Percentiles rank a stretch among this genome's conserved stretches.
Evolutionary conservation across 2,888 invertebrate species (phyloP).

Genomic region (Eudiplozoon nipponicum): DNA sequence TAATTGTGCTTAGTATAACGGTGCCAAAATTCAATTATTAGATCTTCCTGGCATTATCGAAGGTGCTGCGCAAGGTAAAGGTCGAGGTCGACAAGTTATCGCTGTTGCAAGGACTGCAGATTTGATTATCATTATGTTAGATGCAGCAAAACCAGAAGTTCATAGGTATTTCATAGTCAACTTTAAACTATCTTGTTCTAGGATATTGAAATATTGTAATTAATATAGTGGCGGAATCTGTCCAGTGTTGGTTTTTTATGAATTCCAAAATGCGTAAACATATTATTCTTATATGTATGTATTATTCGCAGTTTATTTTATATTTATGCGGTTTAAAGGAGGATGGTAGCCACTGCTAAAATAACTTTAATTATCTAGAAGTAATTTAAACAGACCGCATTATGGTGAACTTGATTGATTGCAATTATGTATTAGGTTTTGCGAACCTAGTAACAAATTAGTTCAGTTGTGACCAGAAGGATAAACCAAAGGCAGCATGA

Average conservation of each 20-base stretch:
- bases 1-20: constrained; percentile 38
- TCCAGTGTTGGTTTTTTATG: too few relatives aligned
- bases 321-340: too few relatives aligned
- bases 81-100: constrained; percentile 65
- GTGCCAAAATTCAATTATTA: constrained; percentile 79
- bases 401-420: too few relatives aligned
- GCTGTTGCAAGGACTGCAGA: constrained; percentile 92
- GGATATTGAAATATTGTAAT: constrained; percentile 4
- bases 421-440: too few relatives aligned
- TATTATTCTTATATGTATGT: background rate
- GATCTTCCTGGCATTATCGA: constrained; percentile 98
- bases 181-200: constrained; percentile 7
- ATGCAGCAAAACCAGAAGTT: constrained; percentile 84
- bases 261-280: too few relatives aligned
- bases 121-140: constrained; percentile 87
- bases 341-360: too few relatives aligned
- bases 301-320: too few relatives aligned
- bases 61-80: constrained; percentile 69
- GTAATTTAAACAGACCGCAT: too few relatives aligned
- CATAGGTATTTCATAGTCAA: constrained; percentile 35
- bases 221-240: background rate
- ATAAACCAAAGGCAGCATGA: too few relatives aligned
- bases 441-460: too few relatives aligned
- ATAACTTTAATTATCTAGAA: too few relatives aligned
- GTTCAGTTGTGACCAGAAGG: too few relatives aligned